These are phyloP conservation scores for Ceyx melanurus DNA, from an alignment of 2,113 vertebrate species.

Conservation along the genomic window DNA sequence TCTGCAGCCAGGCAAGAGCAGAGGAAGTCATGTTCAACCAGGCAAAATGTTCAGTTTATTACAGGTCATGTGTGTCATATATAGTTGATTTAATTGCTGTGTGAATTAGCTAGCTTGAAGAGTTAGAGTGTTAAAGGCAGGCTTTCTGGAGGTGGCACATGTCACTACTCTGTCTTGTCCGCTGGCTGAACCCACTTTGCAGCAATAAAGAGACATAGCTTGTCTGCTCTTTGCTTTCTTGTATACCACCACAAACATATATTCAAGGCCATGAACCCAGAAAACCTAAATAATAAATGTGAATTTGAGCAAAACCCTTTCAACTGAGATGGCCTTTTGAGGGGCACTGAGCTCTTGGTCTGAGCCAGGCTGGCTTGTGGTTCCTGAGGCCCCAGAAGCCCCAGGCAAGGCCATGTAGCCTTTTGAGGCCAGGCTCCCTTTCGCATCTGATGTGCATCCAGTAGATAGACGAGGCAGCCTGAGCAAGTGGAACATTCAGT, in stretches of 20 bases:
- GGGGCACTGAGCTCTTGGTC: not conserved
- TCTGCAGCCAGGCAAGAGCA: not conserved
- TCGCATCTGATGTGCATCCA: fast-evolving
- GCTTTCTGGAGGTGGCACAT: not conserved
- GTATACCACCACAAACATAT: fast-evolving
- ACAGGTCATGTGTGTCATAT: not conserved
- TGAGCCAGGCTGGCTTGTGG: not conserved
- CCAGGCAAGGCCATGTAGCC: not conserved
- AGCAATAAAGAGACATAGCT: conserved; percentile 21
- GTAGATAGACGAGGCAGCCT: not conserved
- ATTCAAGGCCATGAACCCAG: not conserved
- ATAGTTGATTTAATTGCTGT: not conserved
- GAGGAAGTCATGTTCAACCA: conserved; percentile 46
- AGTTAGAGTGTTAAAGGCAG: not conserved
- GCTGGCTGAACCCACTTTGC: not conserved
- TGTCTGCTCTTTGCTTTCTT: not conserved
- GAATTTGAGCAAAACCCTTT: not conserved
- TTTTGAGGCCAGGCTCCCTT: not conserved
- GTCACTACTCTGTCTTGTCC: not conserved
- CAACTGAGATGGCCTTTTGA: fast-evolving
- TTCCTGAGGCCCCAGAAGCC: not conserved
- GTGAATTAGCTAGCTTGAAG: conserved; percentile 18
- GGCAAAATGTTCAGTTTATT: not conserved
- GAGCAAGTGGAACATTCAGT: not conserved
- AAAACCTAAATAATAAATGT: not conserved